Evolutionary conservation across 2,113 vertebrate genomes (phyloP).

Genomic region (Axis porcinus): DNA sequence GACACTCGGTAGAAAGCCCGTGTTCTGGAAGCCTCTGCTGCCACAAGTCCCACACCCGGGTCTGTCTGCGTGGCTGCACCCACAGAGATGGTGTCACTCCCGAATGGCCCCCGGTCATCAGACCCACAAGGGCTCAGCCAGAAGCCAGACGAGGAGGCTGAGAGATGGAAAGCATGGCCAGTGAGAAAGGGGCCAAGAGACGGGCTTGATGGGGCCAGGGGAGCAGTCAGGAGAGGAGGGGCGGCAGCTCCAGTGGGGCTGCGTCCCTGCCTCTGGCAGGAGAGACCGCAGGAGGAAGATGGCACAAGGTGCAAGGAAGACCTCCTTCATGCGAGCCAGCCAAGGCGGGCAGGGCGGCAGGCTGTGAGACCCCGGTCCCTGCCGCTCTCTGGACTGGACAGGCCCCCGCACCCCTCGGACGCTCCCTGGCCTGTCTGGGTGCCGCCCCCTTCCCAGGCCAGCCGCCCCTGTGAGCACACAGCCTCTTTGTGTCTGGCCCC

Average conservation of each 20-base stretch:
- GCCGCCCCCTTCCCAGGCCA: background rate
- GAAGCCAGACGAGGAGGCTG: slow-evolving; percentile 10
- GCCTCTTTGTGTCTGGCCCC: background rate
- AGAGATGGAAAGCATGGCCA: background rate
- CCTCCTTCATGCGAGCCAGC: background rate
- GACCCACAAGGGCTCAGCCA: background rate
- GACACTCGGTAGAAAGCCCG: background rate
- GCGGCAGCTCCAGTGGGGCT: background rate
- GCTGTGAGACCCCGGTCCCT: too few relatives aligned
- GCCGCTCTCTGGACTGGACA: background rate
- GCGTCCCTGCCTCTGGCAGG: background rate
- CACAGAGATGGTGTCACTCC: background rate
- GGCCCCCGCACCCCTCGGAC: background rate
- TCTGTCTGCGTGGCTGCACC: background rate
- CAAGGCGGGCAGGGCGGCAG: background rate
- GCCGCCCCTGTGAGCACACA: background rate
- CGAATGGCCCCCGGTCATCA: background rate
- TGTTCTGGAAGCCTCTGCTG: background rate
- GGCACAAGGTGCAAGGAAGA: background rate
- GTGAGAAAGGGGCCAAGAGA: background rate
- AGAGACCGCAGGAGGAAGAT: background rate
- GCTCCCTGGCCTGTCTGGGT: background rate
- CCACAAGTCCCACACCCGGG: background rate
- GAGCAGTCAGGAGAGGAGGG: background rate
- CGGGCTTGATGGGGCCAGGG: background rate